These are phyloP conservation scores for Percopsis transmontana DNA, from an alignment of 2,113 vertebrate species.

Conservation along the genomic window DNA sequence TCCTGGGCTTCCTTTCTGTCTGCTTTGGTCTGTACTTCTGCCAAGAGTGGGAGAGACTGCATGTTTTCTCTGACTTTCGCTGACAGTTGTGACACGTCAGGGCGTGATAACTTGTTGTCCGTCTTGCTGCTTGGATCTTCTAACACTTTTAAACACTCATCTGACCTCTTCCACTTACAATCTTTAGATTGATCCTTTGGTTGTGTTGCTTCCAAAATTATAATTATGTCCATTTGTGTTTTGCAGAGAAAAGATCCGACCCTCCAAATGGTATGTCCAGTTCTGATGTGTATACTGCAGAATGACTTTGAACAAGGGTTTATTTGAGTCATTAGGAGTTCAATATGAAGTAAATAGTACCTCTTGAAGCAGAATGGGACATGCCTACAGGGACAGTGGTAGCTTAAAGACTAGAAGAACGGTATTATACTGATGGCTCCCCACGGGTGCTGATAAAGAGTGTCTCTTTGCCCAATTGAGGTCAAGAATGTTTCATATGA, in stretches of 20 bases:
- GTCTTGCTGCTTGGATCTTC: too few species aligned
- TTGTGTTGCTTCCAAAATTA: conserved; percentile 28
- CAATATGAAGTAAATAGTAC: too few species aligned
- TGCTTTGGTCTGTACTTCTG: not conserved
- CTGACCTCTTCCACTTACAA: conserved; percentile 1
- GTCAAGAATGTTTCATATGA: too few species aligned
- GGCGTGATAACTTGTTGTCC: not conserved
- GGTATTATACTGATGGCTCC: too few species aligned
- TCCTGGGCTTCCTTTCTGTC: not conserved
- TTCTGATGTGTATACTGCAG: conserved; percentile 4
- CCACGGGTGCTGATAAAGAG: too few species aligned
- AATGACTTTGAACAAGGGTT: not conserved
- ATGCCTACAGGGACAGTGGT: too few species aligned
- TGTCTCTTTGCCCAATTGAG: too few species aligned
- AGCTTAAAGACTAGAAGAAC: too few species aligned
- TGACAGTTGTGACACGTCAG: not conserved
- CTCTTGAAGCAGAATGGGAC: too few species aligned
- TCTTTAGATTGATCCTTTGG: conserved; percentile 1
- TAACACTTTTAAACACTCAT: not conserved
- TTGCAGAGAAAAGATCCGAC: conserved; percentile 80
- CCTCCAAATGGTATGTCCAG: conserved; percentile 79
- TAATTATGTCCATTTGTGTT: conserved; percentile 68
- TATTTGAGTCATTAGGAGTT: too few species aligned
- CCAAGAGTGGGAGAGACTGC: not conserved
- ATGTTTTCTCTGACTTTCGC: not conserved